phyloP scores from a whole-genome alignment of 1,140 invertebrate species.

The Caenorhabditis inopinata region DNA sequence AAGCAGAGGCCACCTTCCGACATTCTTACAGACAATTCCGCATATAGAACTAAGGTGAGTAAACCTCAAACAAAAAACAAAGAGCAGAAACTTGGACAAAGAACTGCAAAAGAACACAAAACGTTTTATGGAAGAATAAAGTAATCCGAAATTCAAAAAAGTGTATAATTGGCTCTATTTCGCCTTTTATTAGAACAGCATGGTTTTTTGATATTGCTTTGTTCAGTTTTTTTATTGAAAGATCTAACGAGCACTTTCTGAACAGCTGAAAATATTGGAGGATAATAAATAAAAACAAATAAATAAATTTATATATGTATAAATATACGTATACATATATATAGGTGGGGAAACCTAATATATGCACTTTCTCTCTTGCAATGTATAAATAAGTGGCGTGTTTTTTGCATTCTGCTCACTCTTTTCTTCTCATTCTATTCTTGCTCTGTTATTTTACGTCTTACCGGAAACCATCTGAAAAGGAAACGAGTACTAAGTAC shows the following conservation, averaged over 20 bases:
- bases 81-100: background rate
- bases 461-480: background rate
- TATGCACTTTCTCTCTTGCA: background rate
- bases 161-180: too few species aligned
- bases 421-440: background rate
- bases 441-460: background rate
- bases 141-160: too few species aligned
- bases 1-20: slow-evolving; percentile 2
- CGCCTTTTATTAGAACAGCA: too few species aligned
- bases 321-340: too few species aligned
- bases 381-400: background rate
- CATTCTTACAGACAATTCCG: background rate
- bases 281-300: too few species aligned
- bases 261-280: too few species aligned
- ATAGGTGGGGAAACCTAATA: background rate
- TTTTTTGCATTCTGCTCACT: background rate
- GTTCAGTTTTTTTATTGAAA: too few species aligned
- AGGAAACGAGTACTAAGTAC: slow-evolving; percentile 3
- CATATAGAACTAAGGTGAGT: background rate
- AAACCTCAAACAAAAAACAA: background rate
- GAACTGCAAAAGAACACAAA: background rate
- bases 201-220: too few species aligned
- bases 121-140: background rate
- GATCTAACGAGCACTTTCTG: too few species aligned
- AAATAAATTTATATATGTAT: too few species aligned